Evolutionary conservation across 2,113 vertebrate species (phyloP).

Genomic region (Panthera tigris): DNA sequence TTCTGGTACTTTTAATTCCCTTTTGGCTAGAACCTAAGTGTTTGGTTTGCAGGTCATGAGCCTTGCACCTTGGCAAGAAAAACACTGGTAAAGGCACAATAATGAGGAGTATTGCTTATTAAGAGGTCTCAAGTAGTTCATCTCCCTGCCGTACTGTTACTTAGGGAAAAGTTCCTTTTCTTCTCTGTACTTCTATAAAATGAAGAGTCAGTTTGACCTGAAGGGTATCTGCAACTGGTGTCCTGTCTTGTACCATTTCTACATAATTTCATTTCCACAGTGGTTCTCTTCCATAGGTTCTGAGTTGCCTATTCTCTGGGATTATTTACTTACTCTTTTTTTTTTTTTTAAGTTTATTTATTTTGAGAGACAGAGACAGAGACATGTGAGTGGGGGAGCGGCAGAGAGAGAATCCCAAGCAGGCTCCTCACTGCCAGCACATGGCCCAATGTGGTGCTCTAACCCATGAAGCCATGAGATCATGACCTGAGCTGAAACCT

Average conservation of each 20-base stretch:
- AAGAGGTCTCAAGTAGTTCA: background rate
- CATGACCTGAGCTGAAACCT: no score
- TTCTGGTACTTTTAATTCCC: conserved; percentile 48
- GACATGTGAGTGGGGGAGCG: no score
- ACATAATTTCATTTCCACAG: background rate
- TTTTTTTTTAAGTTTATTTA: no score
- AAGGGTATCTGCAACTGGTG: background rate
- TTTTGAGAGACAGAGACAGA: no score
- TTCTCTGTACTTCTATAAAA: background rate
- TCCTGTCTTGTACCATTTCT: background rate
- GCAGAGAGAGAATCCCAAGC: no score
- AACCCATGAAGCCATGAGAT: no score
- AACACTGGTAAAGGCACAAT: background rate
- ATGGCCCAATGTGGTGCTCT: no score
- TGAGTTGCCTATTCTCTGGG: background rate
- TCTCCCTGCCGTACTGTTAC: background rate
- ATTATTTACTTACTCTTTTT: background rate
- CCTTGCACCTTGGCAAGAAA: background rate
- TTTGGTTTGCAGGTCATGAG: background rate
- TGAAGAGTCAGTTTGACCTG: background rate
- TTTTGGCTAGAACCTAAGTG: conserved; percentile 30
- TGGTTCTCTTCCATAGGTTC: background rate
- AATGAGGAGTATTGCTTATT: background rate
- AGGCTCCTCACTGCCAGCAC: no score
- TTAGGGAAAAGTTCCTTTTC: background rate